Percentiles rank a stretch among this genome's conserved stretches.
These are phyloP conservation scores for Procavia capensis DNA, from an alignment of 2,113 vertebrate species.

Conservation along the genomic window DNA sequence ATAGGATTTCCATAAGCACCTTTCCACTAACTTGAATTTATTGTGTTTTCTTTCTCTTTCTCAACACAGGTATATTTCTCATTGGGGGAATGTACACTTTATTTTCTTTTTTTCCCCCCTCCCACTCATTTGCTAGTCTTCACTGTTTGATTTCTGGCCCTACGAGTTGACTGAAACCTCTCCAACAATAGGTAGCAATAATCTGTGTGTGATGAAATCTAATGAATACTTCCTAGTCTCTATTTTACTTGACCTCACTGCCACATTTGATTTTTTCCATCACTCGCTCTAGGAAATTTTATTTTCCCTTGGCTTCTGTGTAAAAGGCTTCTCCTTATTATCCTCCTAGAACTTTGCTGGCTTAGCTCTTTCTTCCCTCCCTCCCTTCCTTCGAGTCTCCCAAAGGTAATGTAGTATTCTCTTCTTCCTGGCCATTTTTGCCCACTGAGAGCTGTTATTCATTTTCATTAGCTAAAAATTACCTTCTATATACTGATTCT, in stretches of 20 bases:
- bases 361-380: not conserved
- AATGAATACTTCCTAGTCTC: not conserved
- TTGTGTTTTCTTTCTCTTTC: not conserved
- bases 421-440: not conserved
- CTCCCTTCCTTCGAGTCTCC: not conserved
- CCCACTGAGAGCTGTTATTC: not conserved
- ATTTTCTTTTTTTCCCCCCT: not conserved
- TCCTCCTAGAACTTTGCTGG: slow-evolving; percentile 14
- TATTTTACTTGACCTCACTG: slow-evolving; percentile 23
- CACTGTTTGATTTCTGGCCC: not conserved
- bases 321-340: not conserved
- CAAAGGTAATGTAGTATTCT: not conserved
- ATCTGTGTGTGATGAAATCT: slow-evolving; percentile 34
- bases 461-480: slow-evolving; percentile 24
- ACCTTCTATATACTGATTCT: not conserved
- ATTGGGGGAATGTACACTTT: not conserved
- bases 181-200: not conserved
- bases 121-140: not conserved
- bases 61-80: not conserved
- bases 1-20: not conserved
- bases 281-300: slow-evolving; percentile 27
- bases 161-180: not conserved
- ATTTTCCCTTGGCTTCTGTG: slow-evolving; percentile 24
- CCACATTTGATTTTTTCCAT: slow-evolving; percentile 54
- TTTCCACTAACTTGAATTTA: not conserved